Percentiles rank a stretch among this genome's conserved stretches.
Conservation (phyloP, 92 coral and sea anemone species). For the Zoanthus gigantus region DNA sequence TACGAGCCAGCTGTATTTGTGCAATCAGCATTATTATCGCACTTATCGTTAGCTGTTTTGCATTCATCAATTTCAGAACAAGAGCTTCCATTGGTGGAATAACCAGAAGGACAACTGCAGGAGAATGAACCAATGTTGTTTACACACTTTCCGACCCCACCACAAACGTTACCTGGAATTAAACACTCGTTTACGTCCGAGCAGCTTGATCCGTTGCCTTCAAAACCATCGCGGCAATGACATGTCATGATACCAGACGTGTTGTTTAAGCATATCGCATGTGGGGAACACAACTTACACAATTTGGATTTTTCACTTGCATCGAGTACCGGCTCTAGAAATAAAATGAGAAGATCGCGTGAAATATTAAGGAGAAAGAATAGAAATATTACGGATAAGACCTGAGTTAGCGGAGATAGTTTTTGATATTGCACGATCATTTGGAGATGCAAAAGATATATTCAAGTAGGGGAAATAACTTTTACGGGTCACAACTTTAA, state of each 20-base stretch:
- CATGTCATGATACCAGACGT: not conserved
- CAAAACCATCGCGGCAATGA: not conserved
- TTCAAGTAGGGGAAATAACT: no score
- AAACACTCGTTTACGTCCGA: slow-evolving; percentile 8
- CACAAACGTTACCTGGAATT: not conserved
- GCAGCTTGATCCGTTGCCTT: not conserved
- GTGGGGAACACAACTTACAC: not conserved
- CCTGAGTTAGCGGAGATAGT: not conserved
- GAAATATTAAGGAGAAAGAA: no score
- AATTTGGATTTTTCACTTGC: not conserved
- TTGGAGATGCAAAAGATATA: no score
- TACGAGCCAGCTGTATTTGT: not conserved
- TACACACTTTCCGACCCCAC: not conserved
- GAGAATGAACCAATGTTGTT: slow-evolving; percentile 15
- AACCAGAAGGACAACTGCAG: not conserved
- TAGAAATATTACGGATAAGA: not conserved
- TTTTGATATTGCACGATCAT: not conserved
- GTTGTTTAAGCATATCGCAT: not conserved
- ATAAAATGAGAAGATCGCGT: not conserved
- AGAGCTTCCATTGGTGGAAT: not conserved
- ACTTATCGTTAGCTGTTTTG: not conserved
- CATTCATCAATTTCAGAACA: slow-evolving; percentile 35
- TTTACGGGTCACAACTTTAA: no score
- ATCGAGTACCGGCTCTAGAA: not conserved
- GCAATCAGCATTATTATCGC: slow-evolving; percentile 16